Conservation (phyloP, 2,888 invertebrate species). For the Dynastes maya region DNA sequence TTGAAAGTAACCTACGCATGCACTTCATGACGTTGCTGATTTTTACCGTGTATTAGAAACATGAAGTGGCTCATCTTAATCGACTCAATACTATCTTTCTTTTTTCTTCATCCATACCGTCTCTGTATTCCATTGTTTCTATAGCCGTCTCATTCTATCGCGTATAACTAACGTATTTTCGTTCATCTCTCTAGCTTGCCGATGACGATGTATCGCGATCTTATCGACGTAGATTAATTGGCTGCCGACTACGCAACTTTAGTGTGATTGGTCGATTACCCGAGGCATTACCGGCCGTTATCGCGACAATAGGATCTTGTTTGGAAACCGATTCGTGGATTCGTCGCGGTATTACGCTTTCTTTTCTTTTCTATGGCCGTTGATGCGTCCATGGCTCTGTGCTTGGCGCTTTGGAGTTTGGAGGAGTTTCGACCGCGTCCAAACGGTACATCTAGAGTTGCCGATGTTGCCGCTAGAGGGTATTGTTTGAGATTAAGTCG, state of each 20-base stretch:
- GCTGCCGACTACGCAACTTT: slow-evolving; percentile 66
- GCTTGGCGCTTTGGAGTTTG: too few species aligned
- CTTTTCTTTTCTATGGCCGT: too few species aligned
- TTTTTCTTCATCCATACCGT: too few species aligned
- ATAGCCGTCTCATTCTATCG: too few species aligned
- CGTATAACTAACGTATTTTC: too few species aligned
- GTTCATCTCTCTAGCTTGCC: too few species aligned
- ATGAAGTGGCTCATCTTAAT: slow-evolving; percentile 23
- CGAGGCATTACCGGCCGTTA: slow-evolving; percentile 64
- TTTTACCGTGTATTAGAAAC: neutral
- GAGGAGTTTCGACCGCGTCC: too few species aligned
- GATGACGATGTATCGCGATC: slow-evolving; percentile 53
- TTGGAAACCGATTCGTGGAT: slow-evolving; percentile 53
- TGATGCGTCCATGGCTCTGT: too few species aligned
- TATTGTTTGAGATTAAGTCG: slow-evolving; percentile 17
- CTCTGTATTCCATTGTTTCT: too few species aligned
- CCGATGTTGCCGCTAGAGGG: neutral
- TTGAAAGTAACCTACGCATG: too few species aligned
- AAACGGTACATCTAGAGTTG: too few species aligned
- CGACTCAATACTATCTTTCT: slow-evolving; percentile 2
- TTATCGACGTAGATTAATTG: slow-evolving; percentile 68
- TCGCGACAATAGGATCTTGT: slow-evolving; percentile 62
- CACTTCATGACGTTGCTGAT: slow-evolving; percentile 23
- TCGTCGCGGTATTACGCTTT: neutral
- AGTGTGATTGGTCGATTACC: slow-evolving; percentile 66